Evolutionary conservation across 1,140 invertebrate species (phyloP).

Genomic region (Dolichoris vasculosae): DNA sequence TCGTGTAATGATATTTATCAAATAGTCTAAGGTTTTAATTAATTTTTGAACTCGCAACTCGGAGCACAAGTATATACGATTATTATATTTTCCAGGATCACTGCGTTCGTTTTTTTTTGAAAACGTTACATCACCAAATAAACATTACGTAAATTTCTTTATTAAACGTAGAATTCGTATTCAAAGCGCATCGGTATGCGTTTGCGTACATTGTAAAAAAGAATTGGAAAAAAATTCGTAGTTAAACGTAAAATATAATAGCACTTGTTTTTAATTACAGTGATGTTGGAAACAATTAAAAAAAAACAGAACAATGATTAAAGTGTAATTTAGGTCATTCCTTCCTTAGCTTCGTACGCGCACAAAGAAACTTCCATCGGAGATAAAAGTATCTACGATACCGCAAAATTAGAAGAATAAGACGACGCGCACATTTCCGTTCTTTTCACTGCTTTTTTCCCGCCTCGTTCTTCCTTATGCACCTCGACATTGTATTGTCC

Average conservation of each 20-base stretch:
- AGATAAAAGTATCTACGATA: neutral
- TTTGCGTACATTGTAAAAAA: neutral
- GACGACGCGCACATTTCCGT: neutral
- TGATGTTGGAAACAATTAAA: neutral
- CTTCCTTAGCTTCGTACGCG: neutral
- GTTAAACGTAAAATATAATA: neutral
- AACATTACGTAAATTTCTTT: neutral
- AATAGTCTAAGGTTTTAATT: too few relatives aligned
- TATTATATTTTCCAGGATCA: too few relatives aligned
- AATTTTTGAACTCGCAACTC: too few relatives aligned
- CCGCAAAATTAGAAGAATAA: constrained; percentile 27
- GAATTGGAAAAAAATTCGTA: neutral
- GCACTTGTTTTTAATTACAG: neutral
- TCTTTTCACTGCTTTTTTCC: neutral
- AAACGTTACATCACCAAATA: too few relatives aligned
- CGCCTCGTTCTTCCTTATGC: neutral
- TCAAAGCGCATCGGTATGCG: neutral
- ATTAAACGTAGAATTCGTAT: neutral
- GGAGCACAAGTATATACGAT: too few relatives aligned
- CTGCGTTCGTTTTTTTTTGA: too few relatives aligned
- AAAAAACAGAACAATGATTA: neutral
- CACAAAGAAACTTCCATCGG: neutral
- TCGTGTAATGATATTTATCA: too few relatives aligned
- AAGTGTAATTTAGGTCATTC: neutral
- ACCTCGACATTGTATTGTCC: neutral